Percentiles rank a stretch among this genome's conserved stretches.
Conservation (phyloP, 2,113 vertebrate species). For the Ailurus styani region DNA sequence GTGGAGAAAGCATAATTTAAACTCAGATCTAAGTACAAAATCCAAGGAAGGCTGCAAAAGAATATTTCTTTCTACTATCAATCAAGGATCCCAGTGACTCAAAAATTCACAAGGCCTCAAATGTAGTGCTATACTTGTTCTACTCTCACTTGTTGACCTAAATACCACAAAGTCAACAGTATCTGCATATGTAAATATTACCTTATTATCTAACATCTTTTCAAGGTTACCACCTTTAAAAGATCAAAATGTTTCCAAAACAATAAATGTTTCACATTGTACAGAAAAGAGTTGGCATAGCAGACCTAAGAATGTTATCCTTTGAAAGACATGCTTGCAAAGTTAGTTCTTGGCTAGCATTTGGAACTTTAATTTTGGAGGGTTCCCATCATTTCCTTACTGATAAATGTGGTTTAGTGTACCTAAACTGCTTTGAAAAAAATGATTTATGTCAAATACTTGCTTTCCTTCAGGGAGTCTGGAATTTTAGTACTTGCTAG, state of each 20-base stretch:
- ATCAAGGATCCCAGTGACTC: background rate
- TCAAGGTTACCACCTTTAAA: background rate
- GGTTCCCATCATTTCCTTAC: background rate
- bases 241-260: background rate
- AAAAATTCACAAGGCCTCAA: background rate
- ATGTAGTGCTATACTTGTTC: background rate
- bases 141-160: background rate
- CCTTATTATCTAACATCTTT: background rate
- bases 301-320: background rate
- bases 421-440: background rate
- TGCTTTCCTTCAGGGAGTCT: background rate
- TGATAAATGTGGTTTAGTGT: background rate
- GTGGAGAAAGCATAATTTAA: background rate
- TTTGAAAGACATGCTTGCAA: background rate
- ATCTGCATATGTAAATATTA: background rate
- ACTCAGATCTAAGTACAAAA: slow-evolving; percentile 9
- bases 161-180: background rate
- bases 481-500: background rate
- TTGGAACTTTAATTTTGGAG: background rate
- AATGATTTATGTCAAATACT: background rate
- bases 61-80: background rate
- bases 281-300: background rate
- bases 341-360: background rate
- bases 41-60: background rate
- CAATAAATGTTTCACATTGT: background rate